These are phyloP conservation scores for Eupleurogrammus muticus DNA, from an alignment of 2,797 vertebrate genomes.

Conservation along the genomic window DNA sequence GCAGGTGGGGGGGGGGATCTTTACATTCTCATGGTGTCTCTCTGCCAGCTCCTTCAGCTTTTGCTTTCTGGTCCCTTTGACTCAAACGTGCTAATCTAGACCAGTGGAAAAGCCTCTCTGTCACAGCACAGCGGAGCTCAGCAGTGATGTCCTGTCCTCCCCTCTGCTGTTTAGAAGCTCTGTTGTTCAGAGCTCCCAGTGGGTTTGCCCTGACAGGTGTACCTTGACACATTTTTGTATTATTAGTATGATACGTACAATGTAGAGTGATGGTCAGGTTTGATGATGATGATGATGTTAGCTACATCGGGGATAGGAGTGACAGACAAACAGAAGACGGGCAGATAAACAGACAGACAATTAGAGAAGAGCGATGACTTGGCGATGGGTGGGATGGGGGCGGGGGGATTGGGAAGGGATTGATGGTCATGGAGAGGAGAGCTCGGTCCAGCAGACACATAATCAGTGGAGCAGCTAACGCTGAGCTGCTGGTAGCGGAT, in stretches of 20 bases:
- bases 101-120: conserved; percentile 28
- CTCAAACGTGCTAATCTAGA: conserved; percentile 24
- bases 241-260: conserved; percentile 2
- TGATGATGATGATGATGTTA: conserved; percentile 24
- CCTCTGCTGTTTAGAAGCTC: conserved; percentile 30
- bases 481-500: conserved; percentile 52
- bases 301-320: conserved; percentile 14
- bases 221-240: background rate
- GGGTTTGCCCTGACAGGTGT: conserved; percentile 28
- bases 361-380: conserved; percentile 53
- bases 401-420: conserved; percentile 49
- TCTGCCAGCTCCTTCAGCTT: conserved; percentile 18
- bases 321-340: conserved; percentile 30
- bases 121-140: conserved; percentile 19
- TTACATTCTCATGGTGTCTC: conserved; percentile 17
- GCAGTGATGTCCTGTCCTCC: conserved; percentile 22
- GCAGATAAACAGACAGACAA: conserved; percentile 44
- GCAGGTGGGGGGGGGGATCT: conserved; percentile 13
- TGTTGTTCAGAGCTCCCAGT: conserved; percentile 4
- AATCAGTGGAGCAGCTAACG: conserved; percentile 65
- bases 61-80: conserved; percentile 6
- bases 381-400: conserved; percentile 38
- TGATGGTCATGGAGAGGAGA: conserved; percentile 53
- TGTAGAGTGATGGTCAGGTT: conserved; percentile 13
- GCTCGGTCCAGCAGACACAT: conserved; percentile 46